Base-by-base conservation (phyloP, 1,140 invertebrate species). In the Cotesia chilonis region DNA sequence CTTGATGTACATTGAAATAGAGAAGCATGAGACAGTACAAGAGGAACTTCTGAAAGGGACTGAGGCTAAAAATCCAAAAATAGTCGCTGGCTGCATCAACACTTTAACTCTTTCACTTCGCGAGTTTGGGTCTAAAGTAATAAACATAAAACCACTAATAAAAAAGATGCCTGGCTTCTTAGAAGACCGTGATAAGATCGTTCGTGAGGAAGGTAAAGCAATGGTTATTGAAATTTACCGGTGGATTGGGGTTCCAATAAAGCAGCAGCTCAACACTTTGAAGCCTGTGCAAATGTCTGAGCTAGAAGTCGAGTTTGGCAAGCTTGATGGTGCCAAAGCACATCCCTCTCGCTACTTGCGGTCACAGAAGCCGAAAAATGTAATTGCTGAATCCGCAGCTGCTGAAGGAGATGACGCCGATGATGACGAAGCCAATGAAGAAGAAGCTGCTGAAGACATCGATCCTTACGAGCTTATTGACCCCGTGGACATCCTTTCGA, bases 21-120 rank as follows among this genome's bases (percentile, higher is more conserved):
- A 99, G 82, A 98, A 98, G 84, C 93, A 95, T 74, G 97, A 99
- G 77, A 84, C 91, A 52, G 95, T 97, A 0, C 88, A 94, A 83
- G 97, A 99, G 80, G 96, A 98, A 86, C 87, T 98, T 4, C 87
- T 97, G 3, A 98, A 97, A 88, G 97, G 96, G 36, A 92, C 97
- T 82, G 96, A 97, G 76, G 92, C 93, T 71, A 99, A 99, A 85
- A 97, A 98, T 86, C 97, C 97, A 0, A 99, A 98, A 89, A 95
- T 98, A 74, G 94, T 97, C 4, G 86, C 93, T 3, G 95, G 92
- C 0, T 97, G 94, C 84, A 90, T 96, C n/a, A 87, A 91, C 12
- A 90, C 92, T 14, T 81, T 95, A 4, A 93, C 92, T 36, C 88
- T 92, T 68, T 92, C 94, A 2, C 85, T 98, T 2, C 92, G 90